phyloP scores from a whole-genome alignment of 92 coral and sea anemone species.

The Heliopora coerulea region DNA sequence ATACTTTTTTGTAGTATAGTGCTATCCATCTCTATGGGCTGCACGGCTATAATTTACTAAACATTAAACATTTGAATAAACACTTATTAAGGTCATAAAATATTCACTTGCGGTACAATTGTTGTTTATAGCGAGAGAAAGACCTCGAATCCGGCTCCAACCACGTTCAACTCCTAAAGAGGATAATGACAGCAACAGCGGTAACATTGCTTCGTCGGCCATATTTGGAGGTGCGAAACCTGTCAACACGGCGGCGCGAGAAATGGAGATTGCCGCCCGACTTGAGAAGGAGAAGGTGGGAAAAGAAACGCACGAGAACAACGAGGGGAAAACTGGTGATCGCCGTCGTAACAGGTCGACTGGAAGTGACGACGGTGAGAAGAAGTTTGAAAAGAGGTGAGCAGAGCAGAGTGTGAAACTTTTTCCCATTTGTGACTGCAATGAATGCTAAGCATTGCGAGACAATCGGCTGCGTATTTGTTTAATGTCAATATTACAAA shows the following conservation, averaged over 20 bases:
- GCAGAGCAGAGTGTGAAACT: background rate
- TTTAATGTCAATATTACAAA: too few species aligned
- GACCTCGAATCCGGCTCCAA: slow-evolving; percentile 79
- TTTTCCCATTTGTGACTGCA: too few species aligned
- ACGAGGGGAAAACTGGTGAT: slow-evolving; percentile 30
- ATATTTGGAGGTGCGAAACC: slow-evolving; percentile 98
- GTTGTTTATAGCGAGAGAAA: slow-evolving; percentile 61
- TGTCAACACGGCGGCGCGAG: slow-evolving; percentile 90
- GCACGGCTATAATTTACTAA: too few species aligned
- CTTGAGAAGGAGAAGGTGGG: slow-evolving; percentile 77
- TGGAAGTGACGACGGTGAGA: slow-evolving; percentile 29
- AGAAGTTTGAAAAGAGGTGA: slow-evolving; percentile 37
- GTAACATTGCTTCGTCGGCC: slow-evolving; percentile 51
- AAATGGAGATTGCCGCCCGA: slow-evolving; percentile 89
- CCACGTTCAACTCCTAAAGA: slow-evolving; percentile 78
- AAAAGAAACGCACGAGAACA: slow-evolving; percentile 51
- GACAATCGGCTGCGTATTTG: too few species aligned
- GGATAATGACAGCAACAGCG: slow-evolving; percentile 7
- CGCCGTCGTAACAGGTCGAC: slow-evolving; percentile 36
- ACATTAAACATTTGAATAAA: too few species aligned
- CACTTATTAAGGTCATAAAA: too few species aligned
- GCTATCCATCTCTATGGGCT: too few species aligned
- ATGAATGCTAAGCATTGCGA: too few species aligned
- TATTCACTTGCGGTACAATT: background rate
- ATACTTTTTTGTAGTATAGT: too few species aligned